phyloP scores from a whole-genome alignment of 2,113 vertebrate genomes.

The Phylloscopus trochilus region DNA sequence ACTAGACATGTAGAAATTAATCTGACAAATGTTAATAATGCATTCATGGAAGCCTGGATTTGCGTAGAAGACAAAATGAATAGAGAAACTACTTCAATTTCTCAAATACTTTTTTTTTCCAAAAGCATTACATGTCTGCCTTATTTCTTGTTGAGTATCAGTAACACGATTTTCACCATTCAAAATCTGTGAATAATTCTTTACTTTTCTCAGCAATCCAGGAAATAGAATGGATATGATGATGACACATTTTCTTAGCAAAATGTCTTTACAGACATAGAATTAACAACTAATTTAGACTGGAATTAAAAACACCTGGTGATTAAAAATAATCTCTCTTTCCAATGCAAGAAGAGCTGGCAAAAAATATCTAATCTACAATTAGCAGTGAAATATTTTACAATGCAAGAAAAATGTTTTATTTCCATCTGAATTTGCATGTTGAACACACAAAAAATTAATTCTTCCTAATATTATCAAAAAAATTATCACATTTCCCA shows the following conservation, averaged over 20 bases:
- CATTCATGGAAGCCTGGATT: background rate
- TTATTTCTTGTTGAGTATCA: background rate
- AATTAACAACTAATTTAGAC: background rate
- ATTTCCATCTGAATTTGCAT: background rate
- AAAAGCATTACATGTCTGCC: background rate
- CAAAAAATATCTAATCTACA: background rate
- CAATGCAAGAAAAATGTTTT: background rate
- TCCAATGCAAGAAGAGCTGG: background rate
- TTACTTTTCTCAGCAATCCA: background rate
- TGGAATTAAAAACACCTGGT: background rate
- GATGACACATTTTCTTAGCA: background rate
- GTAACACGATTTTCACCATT: background rate
- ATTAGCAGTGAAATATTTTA: background rate
- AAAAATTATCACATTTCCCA: background rate
- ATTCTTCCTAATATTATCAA: background rate
- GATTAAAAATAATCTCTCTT: background rate
- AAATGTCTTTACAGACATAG: background rate
- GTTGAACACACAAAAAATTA: background rate
- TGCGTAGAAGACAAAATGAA: background rate
- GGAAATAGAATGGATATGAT: background rate
- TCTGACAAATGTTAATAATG: background rate
- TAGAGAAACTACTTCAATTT: background rate
- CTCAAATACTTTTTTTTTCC: background rate
- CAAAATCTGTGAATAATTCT: background rate
- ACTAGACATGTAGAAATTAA: background rate